These are phyloP conservation scores for Myopa testacea DNA, from an alignment of 2,888 invertebrate species.

Conservation along the genomic window DNA sequence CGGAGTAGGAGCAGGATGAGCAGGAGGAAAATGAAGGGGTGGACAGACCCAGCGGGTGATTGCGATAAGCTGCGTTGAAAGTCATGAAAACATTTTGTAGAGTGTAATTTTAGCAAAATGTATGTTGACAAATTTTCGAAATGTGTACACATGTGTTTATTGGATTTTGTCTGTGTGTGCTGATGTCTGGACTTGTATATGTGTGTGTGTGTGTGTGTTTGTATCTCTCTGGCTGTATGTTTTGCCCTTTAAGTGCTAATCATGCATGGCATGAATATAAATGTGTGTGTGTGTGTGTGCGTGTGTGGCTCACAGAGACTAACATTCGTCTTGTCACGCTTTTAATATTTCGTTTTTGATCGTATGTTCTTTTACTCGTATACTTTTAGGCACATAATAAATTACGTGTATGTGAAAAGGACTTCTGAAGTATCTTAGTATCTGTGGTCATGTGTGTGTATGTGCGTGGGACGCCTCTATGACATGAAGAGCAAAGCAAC, in stretches of 20 bases:
- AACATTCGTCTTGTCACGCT: slow-evolving; percentile 14
- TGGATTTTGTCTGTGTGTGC: slow-evolving; percentile 5
- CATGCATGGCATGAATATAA: slow-evolving; percentile 48
- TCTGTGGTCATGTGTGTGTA: not conserved
- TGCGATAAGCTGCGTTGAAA: not conserved
- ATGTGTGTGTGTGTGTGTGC: slow-evolving; percentile 11
- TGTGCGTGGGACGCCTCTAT: not conserved
- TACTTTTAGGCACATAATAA: slow-evolving; percentile 20
- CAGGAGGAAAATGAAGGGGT: not conserved
- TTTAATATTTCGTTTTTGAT: slow-evolving; percentile 20
- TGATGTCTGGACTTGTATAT: not conserved
- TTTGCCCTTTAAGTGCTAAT: slow-evolving; percentile 49
- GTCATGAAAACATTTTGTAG: slow-evolving; percentile 40
- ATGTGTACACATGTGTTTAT: slow-evolving; percentile 20
- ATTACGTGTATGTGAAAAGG: not conserved
- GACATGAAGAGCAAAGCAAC: not conserved
- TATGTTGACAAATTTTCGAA: slow-evolving; percentile 48
- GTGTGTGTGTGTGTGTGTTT: slow-evolving; percentile 9
- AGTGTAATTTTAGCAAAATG: slow-evolving; percentile 45
- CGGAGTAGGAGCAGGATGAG: not conserved
- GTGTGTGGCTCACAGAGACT: not conserved
- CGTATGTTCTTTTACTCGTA: not conserved
- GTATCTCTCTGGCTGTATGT: slow-evolving; percentile 23
- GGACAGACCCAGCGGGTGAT: not conserved
- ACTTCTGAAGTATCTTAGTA: too few species aligned